phyloP scores from a whole-genome alignment of 2,888 invertebrate species.

The Argyresthia albistria region DNA sequence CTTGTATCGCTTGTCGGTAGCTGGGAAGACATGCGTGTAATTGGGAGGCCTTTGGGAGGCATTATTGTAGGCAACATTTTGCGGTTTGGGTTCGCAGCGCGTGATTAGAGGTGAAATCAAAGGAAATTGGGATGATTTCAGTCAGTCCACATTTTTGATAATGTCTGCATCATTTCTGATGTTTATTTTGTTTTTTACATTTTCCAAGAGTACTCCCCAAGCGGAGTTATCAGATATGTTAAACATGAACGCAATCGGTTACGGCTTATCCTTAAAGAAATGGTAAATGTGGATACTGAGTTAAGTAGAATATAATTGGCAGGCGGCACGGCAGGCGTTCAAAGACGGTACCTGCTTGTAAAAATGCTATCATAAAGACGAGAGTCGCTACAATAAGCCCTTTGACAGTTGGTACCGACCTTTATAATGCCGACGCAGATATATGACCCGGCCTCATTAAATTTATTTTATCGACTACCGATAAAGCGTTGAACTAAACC shows the following conservation, averaged over 20 bases:
- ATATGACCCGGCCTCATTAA: constrained; percentile 59
- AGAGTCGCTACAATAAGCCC: constrained; percentile 62
- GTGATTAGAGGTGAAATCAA: too few relatives aligned
- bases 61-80: too few relatives aligned
- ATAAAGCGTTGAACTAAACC: constrained; percentile 47
- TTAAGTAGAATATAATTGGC: constrained; percentile 71
- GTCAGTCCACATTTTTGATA: too few relatives aligned
- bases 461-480: constrained; percentile 64
- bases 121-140: too few relatives aligned
- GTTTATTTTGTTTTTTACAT: too few relatives aligned
- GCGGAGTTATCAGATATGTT: too few relatives aligned
- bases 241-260: neutral
- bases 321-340: constrained; percentile 54
- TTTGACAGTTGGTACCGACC: constrained; percentile 66
- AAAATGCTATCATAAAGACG: constrained; percentile 68
- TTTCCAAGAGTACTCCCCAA: too few relatives aligned
- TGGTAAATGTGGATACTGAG: constrained; percentile 31
- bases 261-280: constrained; percentile 19
- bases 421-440: constrained; percentile 68
- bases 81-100: too few relatives aligned
- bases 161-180: too few relatives aligned
- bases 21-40: too few relatives aligned
- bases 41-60: too few relatives aligned
- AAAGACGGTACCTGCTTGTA: constrained; percentile 67
- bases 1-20: too few relatives aligned